Conservation (phyloP, 2,888 invertebrate genomes). For the Drosophila macrospina region DNA sequence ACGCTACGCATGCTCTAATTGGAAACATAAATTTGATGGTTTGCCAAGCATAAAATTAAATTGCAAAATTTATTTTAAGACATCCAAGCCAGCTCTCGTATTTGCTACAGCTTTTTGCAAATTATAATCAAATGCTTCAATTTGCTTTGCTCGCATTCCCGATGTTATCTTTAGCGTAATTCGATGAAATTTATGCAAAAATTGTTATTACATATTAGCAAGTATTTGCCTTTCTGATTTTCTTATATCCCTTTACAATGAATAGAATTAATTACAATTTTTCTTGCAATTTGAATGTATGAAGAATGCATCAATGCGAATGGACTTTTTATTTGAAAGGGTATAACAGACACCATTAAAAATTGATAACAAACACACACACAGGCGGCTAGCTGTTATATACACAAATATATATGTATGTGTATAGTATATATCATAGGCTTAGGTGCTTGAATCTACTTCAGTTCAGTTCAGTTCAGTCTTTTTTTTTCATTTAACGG, state of each 20-base stretch:
- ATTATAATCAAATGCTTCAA: neutral
- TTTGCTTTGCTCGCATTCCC: neutral
- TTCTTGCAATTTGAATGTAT: too few relatives aligned
- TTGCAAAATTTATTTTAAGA: slow-evolving; percentile 18
- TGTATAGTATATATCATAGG: slow-evolving; percentile 44
- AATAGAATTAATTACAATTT: neutral
- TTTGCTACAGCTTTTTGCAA: neutral
- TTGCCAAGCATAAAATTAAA: slow-evolving; percentile 27
- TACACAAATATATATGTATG: slow-evolving; percentile 12
- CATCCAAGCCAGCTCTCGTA: neutral
- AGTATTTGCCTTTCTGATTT: too few relatives aligned
- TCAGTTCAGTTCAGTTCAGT: slow-evolving; percentile 19
- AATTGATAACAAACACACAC: slow-evolving; percentile 25
- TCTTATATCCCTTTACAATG: neutral
- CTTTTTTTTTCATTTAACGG: slow-evolving; percentile 47
- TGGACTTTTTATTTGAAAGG: neutral
- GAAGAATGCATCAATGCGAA: neutral
- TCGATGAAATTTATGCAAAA: neutral
- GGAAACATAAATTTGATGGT: slow-evolving; percentile 27
- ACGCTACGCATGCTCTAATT: slow-evolving; percentile 28
- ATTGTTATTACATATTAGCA: too few relatives aligned
- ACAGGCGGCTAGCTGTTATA: neutral
- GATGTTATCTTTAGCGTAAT: neutral
- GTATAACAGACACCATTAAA: slow-evolving; percentile 21
- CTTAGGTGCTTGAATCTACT: slow-evolving; percentile 52